Percentiles rank a stretch among this genome's conserved stretches.
Evolutionary conservation across 92 coral and sea anemone genomes (phyloP).

Genomic region (Zoanthus gigantus): DNA sequence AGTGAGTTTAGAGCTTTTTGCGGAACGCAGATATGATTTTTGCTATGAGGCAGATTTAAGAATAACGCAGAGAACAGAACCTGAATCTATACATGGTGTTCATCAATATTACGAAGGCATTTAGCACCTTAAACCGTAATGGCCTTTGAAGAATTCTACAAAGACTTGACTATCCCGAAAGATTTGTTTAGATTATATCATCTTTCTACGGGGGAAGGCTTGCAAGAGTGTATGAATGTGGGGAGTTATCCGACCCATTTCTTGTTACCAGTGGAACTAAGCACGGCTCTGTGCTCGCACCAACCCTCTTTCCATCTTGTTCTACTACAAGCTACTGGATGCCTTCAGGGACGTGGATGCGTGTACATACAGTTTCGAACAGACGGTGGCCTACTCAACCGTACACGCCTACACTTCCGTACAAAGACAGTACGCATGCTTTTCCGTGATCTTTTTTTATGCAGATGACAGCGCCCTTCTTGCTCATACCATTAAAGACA

Average conservation of each 20-base stretch:
- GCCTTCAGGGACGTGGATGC: background rate
- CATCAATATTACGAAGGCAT: no score
- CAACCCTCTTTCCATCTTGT: background rate
- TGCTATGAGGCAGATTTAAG: no score
- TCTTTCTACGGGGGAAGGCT: background rate
- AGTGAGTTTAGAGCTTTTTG: no score
- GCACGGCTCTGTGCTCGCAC: background rate
- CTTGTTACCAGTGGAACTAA: background rate
- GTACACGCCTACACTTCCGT: no score
- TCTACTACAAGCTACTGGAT: background rate
- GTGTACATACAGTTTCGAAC: no score
- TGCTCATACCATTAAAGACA: background rate
- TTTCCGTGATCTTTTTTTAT: conserved; percentile 3
- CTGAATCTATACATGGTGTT: background rate
- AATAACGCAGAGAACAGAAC: background rate
- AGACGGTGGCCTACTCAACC: no score
- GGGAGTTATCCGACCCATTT: background rate
- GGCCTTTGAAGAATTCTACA: no score
- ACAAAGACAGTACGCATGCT: background rate
- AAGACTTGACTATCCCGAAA: background rate
- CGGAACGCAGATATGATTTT: background rate
- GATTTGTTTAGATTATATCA: background rate
- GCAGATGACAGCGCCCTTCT: background rate
- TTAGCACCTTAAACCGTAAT: no score
- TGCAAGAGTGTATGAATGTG: background rate